Base-by-base conservation (phyloP, 2,113 vertebrate species). In the Mixornis gularis region DNA sequence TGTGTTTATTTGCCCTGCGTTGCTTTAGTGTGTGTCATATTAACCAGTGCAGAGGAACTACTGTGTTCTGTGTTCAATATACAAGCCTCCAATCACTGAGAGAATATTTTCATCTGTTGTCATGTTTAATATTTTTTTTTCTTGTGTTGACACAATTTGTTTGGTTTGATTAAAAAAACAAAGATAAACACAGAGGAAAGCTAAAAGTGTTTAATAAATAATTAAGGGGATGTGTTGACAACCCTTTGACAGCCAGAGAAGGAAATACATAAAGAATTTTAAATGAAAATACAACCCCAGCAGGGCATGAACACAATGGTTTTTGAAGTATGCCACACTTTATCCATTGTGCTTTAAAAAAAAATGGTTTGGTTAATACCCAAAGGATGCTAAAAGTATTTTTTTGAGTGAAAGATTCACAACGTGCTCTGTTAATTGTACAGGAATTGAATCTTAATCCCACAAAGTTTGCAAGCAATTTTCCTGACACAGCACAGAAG, bases 121-220 rank as follows among this genome's bases (percentile, higher is more conserved):
- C 32, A n/a, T 41, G 29, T 56, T 88, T 34, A 79, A 62, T 69
- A 27, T 8, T 53, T 80, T 84, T 84, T 84, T 85, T 88, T 73
- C 29, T 70, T 49, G 5, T 73, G 73, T 73, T 86, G 56, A 53
- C 55, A 70, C 27, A 49, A 21, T 70, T 92, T 86, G 25, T 69
- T 82, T 85, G 24, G 15, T 86, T 73, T 87, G 65, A 73, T 78
- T 87, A 87, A 92, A 89, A 17, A 73, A 78, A 8, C 26, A 74
- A 79, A 71, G 34, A 74, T n/a, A 64, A 85, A 90, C 89, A 13
- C 22, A 90, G 46, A 62, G 20, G 32, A 80, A 58, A 46, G 27
- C 51, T 73, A 76, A 73, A 91, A 89, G 64, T 66, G 7, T 84
- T 91, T 84, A 87, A 65, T 96, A 89, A 83, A 91, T 89, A 62